These are phyloP conservation scores for Catostomus latipinnis DNA, from an alignment of 2,797 vertebrate genomes.

Conservation along the genomic window DNA sequence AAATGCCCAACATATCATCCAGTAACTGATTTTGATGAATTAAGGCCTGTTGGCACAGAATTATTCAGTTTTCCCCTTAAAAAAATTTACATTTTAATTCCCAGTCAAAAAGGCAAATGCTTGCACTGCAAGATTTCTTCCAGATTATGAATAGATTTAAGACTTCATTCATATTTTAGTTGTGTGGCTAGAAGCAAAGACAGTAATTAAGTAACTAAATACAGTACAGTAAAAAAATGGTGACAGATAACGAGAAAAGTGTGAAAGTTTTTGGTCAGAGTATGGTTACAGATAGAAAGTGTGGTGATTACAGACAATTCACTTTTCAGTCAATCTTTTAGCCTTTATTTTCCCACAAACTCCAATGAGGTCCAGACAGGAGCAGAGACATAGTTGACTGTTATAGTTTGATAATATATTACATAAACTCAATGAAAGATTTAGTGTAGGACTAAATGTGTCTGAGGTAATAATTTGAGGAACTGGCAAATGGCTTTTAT, in stretches of 20 bases:
- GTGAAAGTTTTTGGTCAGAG: too few relatives aligned
- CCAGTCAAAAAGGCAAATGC: background rate
- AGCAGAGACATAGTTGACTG: too few relatives aligned
- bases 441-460: too few relatives aligned
- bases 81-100: background rate
- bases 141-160: background rate
- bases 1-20: background rate
- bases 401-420: too few relatives aligned
- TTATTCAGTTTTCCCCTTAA: background rate
- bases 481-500: too few relatives aligned
- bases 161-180: background rate
- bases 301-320: background rate
- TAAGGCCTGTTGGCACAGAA: background rate
- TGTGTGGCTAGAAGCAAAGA: background rate
- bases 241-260: too few relatives aligned
- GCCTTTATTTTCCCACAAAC: too few relatives aligned
- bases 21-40: background rate
- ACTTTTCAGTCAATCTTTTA: background rate
- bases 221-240: too few relatives aligned
- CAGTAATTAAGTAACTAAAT: background rate
- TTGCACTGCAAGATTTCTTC: background rate
- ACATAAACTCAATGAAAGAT: too few relatives aligned
- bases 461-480: too few relatives aligned
- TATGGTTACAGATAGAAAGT: too few relatives aligned
- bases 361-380: too few relatives aligned